Evolutionary conservation across 2,113 vertebrate genomes (phyloP), one percentile per base, ranked within the genome.

Genomic region (Myodes glareolus): DNA sequence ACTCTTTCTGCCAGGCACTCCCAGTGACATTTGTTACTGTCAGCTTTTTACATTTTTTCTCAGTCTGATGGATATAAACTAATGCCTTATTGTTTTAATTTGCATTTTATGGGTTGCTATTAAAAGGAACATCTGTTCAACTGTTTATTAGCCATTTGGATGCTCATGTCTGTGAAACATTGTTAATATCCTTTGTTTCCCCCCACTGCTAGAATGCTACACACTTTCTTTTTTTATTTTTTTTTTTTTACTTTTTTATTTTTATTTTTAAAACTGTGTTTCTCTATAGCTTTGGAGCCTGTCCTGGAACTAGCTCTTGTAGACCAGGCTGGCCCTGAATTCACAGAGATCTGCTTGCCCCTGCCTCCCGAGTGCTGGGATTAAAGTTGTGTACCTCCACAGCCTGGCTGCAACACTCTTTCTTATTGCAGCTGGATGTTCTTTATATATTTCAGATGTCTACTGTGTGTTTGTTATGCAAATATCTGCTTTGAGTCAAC

Each of bases 61-160:
- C 67, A 89, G 76, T 76, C 58, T 75, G 78, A 90, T 75, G 47
- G 68, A 17, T 75, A 45, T 91, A 92, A 96, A 97, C 81, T 95
- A 95, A 93, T 91, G 93, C 21, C 73, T 93, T 80, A 94, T 97
- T 96, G 84, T 93, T 94, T 94, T 25, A 68, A 94, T 97, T 95
- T 97, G 90, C 95, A 97, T 97, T 98, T 97, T 96, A 91, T 87
- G 78, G 82, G 45, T 84, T 63, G 82, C 84, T 95, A 70, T 90
- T 95, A 90, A 96, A 96, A 95, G 85, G 27, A 97, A 92, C 94
- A 96, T 94, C 94, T 98, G 95, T 75, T 95, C 47, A 90, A 42
- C 95, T 82, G 77, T 95, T 95, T 93, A 94, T 93, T 92, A 96
- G 96, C 36, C 73, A 88, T 97, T 97, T 96, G 82, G 36, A 36